Evolutionary conservation across 2,797 vertebrate species (phyloP), one percentile per base, ranked within the genome.

Genomic region (Anniella stebbinsi): DNA sequence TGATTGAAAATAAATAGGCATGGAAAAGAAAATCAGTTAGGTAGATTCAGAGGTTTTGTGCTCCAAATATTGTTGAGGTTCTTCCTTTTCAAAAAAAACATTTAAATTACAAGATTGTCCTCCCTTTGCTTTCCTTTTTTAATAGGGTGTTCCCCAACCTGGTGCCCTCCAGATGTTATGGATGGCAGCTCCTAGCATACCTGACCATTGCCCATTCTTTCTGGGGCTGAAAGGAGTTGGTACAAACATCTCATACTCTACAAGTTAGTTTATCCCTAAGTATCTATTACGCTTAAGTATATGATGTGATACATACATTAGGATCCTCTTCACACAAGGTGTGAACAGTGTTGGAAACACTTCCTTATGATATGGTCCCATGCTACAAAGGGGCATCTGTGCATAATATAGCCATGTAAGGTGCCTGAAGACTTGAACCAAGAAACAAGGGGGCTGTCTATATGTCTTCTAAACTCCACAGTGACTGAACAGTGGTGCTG

Each of bases 1-100:
- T 63, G 45, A 87, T 91, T 75, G 86, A 69, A 91, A n/a, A 33
- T n/a, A 86, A 82, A 25, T 76, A 63, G 1, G 69, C 54, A 28
- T 33, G 33, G 30, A 66, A 66, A 80, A 70, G n/a, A 70, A 41
- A 81, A 11, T 4, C 30, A 57, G 48, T 33, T 6, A 72, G 25
- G 10, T 70, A 81, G 51, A n/a, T 60, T 82, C 18, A 70, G 45
- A 69, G 66, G 9, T 72, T 88, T 88, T 70, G 18, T 78, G 18
- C 7, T 51, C 41, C 25, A 38, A 70, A 51, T 54, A 41, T 81
- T 30, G 51, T 5, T 23, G 15, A 63, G 13, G 36, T 8, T 67
- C 13, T 4, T 45, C 73, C 36, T 57, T 28, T 41, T n/a, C 51
- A 54, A 54, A 30, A 30, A 41, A 30, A 36, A n/a, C 11, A 38